phyloP scores from a whole-genome alignment of 1,140 invertebrate species.

The Zaprionus kolodkinae region DNA sequence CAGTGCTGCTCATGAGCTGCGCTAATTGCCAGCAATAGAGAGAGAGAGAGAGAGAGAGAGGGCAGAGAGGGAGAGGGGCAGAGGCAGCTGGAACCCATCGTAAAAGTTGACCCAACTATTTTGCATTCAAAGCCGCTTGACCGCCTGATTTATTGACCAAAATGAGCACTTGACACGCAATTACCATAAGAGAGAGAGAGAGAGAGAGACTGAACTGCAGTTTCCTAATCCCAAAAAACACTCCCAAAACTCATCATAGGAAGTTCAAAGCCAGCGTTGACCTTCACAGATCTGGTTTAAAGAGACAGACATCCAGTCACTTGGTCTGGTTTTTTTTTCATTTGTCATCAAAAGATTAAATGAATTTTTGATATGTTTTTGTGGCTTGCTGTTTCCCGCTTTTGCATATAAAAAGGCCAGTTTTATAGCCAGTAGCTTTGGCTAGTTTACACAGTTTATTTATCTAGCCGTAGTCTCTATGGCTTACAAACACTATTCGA shows the following conservation, averaged over 20 bases:
- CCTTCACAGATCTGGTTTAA: slow-evolving; percentile 74
- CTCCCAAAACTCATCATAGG: slow-evolving; percentile 1
- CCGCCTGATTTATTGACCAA: slow-evolving; percentile 49
- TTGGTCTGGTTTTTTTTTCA: slow-evolving; percentile 54
- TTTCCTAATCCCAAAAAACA: neutral
- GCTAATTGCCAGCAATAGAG: slow-evolving; percentile 59
- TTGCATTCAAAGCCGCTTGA: slow-evolving; percentile 27
- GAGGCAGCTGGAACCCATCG: no score
- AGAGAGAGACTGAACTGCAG: neutral
- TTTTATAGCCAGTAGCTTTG: slow-evolving; percentile 17
- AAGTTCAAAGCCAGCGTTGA: slow-evolving; percentile 55
- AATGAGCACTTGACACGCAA: slow-evolving; percentile 59
- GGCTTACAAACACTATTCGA: slow-evolving; percentile 38
- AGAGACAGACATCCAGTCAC: slow-evolving; percentile 33
- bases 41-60: neutral
- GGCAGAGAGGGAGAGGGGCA: no score
- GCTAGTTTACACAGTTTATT: slow-evolving; percentile 25
- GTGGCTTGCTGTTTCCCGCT: slow-evolving; percentile 36
- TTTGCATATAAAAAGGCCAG: slow-evolving; percentile 73
- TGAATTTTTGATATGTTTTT: slow-evolving; percentile 36
- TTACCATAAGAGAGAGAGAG: slow-evolving; percentile 48
- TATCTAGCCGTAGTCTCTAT: slow-evolving; percentile 26
- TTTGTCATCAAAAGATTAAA: slow-evolving; percentile 49
- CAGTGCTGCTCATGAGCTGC: slow-evolving; percentile 54
- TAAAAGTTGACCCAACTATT: slow-evolving; percentile 39